phyloP scores from a whole-genome alignment of 2,888 invertebrate genomes.

The Dolichopus griseipennis region DNA sequence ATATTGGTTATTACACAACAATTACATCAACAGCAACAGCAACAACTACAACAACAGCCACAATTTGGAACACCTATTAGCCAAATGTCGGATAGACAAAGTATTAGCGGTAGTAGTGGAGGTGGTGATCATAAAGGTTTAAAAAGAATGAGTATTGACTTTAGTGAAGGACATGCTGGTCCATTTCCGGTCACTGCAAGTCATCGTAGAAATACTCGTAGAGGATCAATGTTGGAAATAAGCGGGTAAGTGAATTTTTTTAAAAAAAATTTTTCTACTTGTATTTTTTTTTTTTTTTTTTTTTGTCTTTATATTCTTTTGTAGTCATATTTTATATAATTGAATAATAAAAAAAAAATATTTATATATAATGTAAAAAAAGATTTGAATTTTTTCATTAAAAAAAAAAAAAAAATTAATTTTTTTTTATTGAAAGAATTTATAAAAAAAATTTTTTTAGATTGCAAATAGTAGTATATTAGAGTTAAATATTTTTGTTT shows the following conservation, averaged over 20 bases:
- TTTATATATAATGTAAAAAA: neutral
- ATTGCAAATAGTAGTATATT: neutral
- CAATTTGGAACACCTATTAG: neutral
- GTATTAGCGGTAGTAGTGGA: slow-evolving; percentile 33
- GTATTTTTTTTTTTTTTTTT: slow-evolving; percentile 17
- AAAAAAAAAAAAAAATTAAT: neutral
- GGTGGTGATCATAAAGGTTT: slow-evolving; percentile 28
- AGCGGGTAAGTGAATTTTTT: slow-evolving; percentile 53
- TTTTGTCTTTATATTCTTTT: slow-evolving; percentile 17
- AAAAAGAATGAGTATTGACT: slow-evolving; percentile 27
- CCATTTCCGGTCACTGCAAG: slow-evolving; percentile 59
- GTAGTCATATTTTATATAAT: slow-evolving; percentile 9
- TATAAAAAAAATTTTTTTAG: no score
- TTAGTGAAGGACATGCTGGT: slow-evolving; percentile 46
- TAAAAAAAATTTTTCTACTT: slow-evolving; percentile 13
- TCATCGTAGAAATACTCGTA: slow-evolving; percentile 59
- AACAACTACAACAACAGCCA: slow-evolving; percentile 33
- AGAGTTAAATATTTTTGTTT: neutral
- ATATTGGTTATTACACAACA: slow-evolving; percentile 37
- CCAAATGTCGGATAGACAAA: slow-evolving; percentile 25
- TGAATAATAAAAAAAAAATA: neutral
- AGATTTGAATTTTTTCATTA: neutral
- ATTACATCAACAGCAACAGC: slow-evolving; percentile 43
- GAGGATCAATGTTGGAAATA: slow-evolving; percentile 75
- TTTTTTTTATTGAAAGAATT: neutral